A percentile compares a stretch with the other conserved stretches of the same genome.
Conservation (phyloP, 2,888 invertebrate species). For the Himalopsyche kuldschensis region DNA sequence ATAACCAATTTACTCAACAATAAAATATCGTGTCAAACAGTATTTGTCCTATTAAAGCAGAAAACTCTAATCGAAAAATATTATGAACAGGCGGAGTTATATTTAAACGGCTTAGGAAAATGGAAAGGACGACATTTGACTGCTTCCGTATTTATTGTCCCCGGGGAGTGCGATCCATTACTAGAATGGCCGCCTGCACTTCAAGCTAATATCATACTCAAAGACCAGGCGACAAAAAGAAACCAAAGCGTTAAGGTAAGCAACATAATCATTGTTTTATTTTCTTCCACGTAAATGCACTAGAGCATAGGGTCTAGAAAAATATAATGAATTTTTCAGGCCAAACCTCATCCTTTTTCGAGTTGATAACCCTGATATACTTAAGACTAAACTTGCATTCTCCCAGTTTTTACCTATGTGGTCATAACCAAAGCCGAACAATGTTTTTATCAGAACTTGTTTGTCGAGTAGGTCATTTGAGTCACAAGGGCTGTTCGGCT, state of each 20-base stretch:
- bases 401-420: too few species aligned
- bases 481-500: too few species aligned
- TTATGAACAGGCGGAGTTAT: constrained; percentile 62
- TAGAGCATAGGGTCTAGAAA: too few species aligned
- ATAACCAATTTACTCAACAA: too few species aligned
- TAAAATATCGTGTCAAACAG: neutral
- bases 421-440: too few species aligned
- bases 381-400: too few species aligned
- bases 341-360: too few species aligned
- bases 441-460: too few species aligned
- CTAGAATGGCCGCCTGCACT: constrained; percentile 75
- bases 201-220: constrained; percentile 65
- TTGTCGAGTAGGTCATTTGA: too few species aligned
- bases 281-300: neutral
- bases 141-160: constrained; percentile 67
- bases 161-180: constrained; percentile 71
- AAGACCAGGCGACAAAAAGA: constrained; percentile 60
- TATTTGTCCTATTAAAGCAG: neutral
- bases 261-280: neutral
- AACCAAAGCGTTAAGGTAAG: constrained; percentile 16
- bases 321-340: too few species aligned
- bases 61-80: neutral
- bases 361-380: too few species aligned
- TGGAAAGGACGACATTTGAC: constrained; percentile 76
- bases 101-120: constrained; percentile 73